Percentiles rank a stretch among this genome's conserved stretches.
phyloP scores from a whole-genome alignment of 2,888 invertebrate genomes.

The Cantharis flavilabris region DNA sequence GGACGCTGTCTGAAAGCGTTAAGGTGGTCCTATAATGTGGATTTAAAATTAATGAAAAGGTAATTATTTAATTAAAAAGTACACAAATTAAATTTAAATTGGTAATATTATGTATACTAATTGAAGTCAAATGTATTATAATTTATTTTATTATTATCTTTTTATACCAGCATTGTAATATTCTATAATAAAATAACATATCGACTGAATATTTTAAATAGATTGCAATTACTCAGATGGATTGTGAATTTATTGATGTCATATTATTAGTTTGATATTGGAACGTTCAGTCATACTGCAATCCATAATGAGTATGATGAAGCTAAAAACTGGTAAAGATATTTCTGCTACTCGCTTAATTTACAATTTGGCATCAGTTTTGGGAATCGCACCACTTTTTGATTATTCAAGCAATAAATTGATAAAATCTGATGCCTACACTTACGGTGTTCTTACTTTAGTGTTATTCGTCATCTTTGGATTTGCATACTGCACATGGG shows the following conservation, averaged over 20 bases:
- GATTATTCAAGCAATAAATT: not conserved
- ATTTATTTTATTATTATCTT: no score
- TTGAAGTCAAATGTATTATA: no score
- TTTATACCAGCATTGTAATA: not conserved
- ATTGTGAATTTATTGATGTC: not conserved
- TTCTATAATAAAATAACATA: not conserved
- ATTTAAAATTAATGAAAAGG: no score
- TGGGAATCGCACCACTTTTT: not conserved
- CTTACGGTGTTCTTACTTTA: not conserved
- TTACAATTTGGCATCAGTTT: not conserved
- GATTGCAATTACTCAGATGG: not conserved
- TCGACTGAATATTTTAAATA: not conserved
- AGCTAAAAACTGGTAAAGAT: not conserved
- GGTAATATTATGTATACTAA: no score
- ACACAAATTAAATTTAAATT: no score
- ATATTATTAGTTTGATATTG: not conserved
- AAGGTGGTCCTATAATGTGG: no score
- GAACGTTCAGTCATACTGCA: not conserved
- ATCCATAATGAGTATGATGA: not conserved
- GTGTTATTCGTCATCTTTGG: not conserved
- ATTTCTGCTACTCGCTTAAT: not conserved
- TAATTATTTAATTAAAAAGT: no score
- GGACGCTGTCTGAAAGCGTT: no score
- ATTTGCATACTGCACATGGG: not conserved
- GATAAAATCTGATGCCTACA: not conserved